A percentile compares a stretch with the other conserved stretches of the same genome.
Conservation (phyloP, 2,888 invertebrate genomes). For the Spisula subtruncata region DNA sequence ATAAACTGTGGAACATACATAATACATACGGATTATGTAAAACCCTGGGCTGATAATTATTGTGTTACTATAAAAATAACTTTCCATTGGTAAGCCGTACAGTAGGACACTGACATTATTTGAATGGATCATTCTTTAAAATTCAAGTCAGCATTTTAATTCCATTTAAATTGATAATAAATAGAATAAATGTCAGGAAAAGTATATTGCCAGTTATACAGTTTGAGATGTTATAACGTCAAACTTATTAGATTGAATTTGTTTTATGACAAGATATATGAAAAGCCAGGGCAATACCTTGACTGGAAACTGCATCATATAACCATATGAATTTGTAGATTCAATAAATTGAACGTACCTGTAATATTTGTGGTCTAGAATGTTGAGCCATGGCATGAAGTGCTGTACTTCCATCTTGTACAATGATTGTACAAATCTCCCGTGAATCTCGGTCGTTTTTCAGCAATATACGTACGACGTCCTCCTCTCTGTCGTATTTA, state of each 20-base stretch:
- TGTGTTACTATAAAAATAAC: conserved; percentile 4
- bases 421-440: conserved; percentile 81
- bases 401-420: conserved; percentile 78
- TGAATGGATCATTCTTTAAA: not conserved
- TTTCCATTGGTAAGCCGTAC: not conserved
- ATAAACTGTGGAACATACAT: not conserved
- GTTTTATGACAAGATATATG: no score
- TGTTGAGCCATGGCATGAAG: conserved; percentile 80
- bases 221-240: no score
- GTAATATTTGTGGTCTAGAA: conserved; percentile 75
- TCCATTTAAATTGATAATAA: not conserved
- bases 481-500: conserved; percentile 72
- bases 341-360: conserved; percentile 45
- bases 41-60: not conserved
- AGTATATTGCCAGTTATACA: not conserved
- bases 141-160: not conserved
- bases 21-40: not conserved
- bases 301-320: no score
- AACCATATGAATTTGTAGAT: no score
- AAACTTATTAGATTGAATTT: no score
- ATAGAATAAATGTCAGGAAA: not conserved
- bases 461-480: conserved; percentile 72
- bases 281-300: no score
- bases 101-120: not conserved
- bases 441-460: conserved; percentile 73